A percentile compares a stretch with the other conserved stretches of the same genome.
Evolutionary conservation across 1,140 invertebrate species (phyloP).

Genomic region (Campoletis sonorensis): DNA sequence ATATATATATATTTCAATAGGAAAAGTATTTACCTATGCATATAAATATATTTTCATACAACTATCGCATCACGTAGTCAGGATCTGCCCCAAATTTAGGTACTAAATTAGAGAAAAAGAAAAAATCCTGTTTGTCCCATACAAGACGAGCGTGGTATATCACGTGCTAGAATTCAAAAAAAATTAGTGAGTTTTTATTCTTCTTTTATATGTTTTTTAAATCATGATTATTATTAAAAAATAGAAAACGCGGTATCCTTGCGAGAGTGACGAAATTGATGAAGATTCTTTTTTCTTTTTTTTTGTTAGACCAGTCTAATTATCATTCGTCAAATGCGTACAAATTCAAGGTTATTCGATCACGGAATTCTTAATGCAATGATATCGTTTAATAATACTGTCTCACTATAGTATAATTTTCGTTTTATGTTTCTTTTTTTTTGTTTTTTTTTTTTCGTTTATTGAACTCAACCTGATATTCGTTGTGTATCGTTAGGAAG

Average conservation of each 20-base stretch:
- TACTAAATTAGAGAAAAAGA: slow-evolving; percentile 9
- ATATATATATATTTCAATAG: background rate
- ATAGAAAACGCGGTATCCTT: background rate
- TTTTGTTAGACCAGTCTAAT: background rate
- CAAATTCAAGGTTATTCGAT: background rate
- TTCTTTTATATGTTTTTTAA: background rate
- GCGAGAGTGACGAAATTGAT: background rate
- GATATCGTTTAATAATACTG: slow-evolving; percentile 32
- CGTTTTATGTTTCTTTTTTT: background rate
- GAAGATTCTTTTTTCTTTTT: background rate
- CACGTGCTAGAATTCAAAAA: slow-evolving; percentile 25
- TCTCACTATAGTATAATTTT: slow-evolving; percentile 26
- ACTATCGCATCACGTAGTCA: background rate
- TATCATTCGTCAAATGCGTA: background rate
- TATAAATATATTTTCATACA: too few species aligned
- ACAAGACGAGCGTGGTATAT: background rate
- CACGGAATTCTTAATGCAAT: background rate
- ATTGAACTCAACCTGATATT: background rate
- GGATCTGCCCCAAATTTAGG: background rate
- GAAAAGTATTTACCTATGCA: too few species aligned
- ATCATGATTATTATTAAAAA: background rate
- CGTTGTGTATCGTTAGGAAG: background rate
- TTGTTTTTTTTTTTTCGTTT: too few species aligned
- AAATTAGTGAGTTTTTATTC: background rate
- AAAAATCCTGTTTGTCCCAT: background rate